These are phyloP conservation scores for Prinia subflava DNA, from an alignment of 2,113 vertebrate genomes.

Conservation along the genomic window DNA sequence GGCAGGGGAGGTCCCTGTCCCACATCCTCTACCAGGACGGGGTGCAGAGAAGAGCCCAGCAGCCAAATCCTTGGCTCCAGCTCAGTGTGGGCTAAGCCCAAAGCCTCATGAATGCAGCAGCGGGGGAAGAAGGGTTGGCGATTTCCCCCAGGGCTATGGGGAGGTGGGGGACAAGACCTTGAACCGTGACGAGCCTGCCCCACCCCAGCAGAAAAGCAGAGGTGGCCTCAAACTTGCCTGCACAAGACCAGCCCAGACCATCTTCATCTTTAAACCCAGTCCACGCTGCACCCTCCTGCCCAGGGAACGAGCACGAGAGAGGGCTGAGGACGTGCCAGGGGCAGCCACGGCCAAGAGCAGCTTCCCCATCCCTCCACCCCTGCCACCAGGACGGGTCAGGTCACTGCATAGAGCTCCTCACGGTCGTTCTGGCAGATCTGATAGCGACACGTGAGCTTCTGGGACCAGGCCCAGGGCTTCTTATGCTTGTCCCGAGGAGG, in stretches of 20 bases:
- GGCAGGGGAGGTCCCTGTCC: background rate
- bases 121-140: background rate
- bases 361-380: background rate
- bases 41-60: background rate
- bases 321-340: rapidly evolving
- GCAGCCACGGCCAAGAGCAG: background rate
- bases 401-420: slow-evolving; percentile 86
- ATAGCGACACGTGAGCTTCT: slow-evolving; percentile 83
- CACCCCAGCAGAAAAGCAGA: background rate
- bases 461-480: slow-evolving; percentile 78
- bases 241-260: background rate
- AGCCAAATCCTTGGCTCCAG: background rate
- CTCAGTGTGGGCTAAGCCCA: background rate
- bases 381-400: background rate
- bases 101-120: background rate
- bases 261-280: background rate
- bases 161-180: background rate
- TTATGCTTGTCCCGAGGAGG: slow-evolving; percentile 79
- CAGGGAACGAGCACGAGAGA: background rate
- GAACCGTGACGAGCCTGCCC: background rate
- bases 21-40: background rate
- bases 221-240: background rate
- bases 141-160: background rate
- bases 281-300: background rate
- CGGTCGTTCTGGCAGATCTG: slow-evolving; percentile 86